A percentile compares a stretch with the other conserved stretches of the same genome.
Conservation (phyloP, 2,888 invertebrate species). For the Choreutis nemorana region DNA sequence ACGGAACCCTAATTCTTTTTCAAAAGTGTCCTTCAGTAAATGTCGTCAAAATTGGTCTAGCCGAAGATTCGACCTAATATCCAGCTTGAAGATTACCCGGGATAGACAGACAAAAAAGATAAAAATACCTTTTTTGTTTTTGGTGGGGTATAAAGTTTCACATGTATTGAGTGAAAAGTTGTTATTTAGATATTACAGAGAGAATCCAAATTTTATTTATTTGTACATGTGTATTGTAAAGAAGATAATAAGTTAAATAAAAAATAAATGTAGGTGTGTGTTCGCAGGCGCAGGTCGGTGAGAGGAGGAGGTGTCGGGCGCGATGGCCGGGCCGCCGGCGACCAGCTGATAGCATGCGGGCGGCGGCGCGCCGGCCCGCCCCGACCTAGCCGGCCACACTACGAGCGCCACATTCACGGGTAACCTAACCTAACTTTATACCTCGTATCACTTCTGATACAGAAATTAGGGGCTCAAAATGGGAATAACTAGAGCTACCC, state of each 20-base stretch:
- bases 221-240: background rate
- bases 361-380: conserved; percentile 62
- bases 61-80: too few species aligned
- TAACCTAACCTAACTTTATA: too few species aligned
- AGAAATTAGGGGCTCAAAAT: too few species aligned
- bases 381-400: conserved; percentile 55
- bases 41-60: too few species aligned
- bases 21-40: too few species aligned
- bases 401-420: conserved; percentile 62
- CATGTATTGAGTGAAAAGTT: background rate
- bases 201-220: background rate
- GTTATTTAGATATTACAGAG: background rate
- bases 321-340: conserved; percentile 44
- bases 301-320: conserved; percentile 44
- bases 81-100: too few species aligned
- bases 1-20: too few species aligned
- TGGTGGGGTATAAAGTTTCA: too few species aligned
- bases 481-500: conserved; percentile 7
- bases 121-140: too few species aligned
- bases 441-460: conserved; percentile 1
- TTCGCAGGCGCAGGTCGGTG: conserved; percentile 51
- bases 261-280: conserved; percentile 5
- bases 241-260: background rate
- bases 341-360: conserved; percentile 64
- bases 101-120: too few species aligned